These are phyloP conservation scores for Probaryconus sp. DNA, from an alignment of 1,140 invertebrate genomes.

Conservation along the genomic window DNA sequence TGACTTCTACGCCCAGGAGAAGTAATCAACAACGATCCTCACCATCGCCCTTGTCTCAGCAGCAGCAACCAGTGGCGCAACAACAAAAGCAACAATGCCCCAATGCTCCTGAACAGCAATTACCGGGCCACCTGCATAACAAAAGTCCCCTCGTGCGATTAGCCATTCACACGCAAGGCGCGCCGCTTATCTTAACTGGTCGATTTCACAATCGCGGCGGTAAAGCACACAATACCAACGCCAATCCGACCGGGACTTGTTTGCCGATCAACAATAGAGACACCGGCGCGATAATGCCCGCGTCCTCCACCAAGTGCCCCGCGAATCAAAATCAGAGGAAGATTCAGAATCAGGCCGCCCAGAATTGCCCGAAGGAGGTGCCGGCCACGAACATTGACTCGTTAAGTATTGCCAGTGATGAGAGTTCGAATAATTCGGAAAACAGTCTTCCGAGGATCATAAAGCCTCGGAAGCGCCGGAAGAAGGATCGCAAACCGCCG, in stretches of 20 bases:
- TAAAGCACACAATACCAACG: constrained; percentile 62
- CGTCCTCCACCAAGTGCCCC: constrained; percentile 31
- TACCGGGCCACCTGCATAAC: constrained; percentile 67
- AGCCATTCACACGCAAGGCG: constrained; percentile 87
- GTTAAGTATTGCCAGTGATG: constrained; percentile 85
- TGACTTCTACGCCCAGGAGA: constrained; percentile 71
- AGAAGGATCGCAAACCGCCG: constrained; percentile 89
- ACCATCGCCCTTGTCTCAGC: constrained; percentile 57
- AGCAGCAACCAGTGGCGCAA: constrained; percentile 52
- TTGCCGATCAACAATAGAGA: constrained; percentile 13
- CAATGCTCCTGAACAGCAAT: constrained; percentile 58
- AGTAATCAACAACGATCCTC: constrained; percentile 73
- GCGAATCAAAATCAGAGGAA: constrained; percentile 2
- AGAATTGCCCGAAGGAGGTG: constrained; percentile 13
- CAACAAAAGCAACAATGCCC: constrained; percentile 56
- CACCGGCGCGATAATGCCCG: constrained; percentile 13
- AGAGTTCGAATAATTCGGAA: constrained; percentile 86
- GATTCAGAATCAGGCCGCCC: constrained; percentile 26
- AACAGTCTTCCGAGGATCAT: constrained; percentile 91
- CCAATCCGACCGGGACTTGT: constrained; percentile 34
- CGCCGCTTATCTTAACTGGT: constrained; percentile 84
- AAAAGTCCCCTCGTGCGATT: constrained; percentile 81
- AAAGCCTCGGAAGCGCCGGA: constrained; percentile 91
- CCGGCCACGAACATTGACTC: constrained; percentile 80
- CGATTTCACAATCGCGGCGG: constrained; percentile 73